Evolutionary conservation across 2,113 vertebrate genomes (phyloP).

Genomic region (Rana temporaria): DNA sequence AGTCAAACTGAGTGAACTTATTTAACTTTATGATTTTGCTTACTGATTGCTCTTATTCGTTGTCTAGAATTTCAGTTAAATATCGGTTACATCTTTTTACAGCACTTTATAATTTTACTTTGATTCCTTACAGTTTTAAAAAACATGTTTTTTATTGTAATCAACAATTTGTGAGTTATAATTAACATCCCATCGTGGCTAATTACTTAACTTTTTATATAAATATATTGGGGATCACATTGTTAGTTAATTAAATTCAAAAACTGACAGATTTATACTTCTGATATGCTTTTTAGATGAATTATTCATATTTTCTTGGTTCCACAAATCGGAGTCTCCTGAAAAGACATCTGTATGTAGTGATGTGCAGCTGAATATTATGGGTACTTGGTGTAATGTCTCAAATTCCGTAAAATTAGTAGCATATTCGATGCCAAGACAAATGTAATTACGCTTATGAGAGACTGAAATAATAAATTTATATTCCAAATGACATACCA

Average conservation of each 20-base stretch:
- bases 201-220: constrained; percentile 7
- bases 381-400: constrained; percentile 14
- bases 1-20: too few species aligned
- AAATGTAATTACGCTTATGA: constrained; percentile 17
- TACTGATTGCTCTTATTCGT: too few species aligned
- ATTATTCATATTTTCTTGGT: background rate
- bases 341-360: constrained; percentile 9
- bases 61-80: too few species aligned
- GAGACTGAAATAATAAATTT: constrained; percentile 20
- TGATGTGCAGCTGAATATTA: constrained; percentile 34
- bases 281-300: constrained; percentile 2
- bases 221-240: constrained; percentile 8
- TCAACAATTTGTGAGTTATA: too few species aligned
- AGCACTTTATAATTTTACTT: too few species aligned
- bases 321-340: constrained; percentile 21
- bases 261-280: constrained; percentile 22
- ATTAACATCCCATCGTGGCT: background rate
- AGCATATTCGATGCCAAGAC: constrained; percentile 26
- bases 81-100: too few species aligned
- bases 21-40: too few species aligned
- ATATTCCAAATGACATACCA: constrained; percentile 11
- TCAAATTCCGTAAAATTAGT: constrained; percentile 34
- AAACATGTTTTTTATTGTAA: too few species aligned
- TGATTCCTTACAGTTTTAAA: too few species aligned
- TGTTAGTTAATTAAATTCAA: constrained; percentile 15